Base-by-base conservation (phyloP, 2,797 vertebrate species). In the Protonibea diacanthus region DNA sequence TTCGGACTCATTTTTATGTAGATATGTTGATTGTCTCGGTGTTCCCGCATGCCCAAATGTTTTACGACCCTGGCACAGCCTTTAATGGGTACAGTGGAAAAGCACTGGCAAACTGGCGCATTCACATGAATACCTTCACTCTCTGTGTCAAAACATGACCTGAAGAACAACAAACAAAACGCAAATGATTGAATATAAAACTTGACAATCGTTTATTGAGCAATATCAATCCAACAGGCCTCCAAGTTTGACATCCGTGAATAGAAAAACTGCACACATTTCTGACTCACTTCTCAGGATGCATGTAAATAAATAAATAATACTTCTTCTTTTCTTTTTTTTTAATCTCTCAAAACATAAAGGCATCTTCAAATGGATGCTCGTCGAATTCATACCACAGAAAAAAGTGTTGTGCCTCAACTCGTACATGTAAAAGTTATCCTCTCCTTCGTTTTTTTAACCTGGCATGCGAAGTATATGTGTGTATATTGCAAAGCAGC, bases 261-360 rank as follows among this genome's bases (percentile, higher is more conserved):
- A 84, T 83, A 88, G 56, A 87, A 91, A 38, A 92, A 87, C 73
- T 51, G 57, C 74, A 87, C 62, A 71, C 52, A 42, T 48, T 58
- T 80, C 68, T 42, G 62, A 67, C 62, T 76, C 21, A 62, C 58
- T 49, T 78, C 53, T 63, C 66, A 74, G 62, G 40, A 75, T 66
- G 64, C 71, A 71, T 38, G 25, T 83, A 84, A 87, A 87, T 93
- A 86, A 93, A 92, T 93, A 93, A 93, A 93, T 91, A 89, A 68
- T 83, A 84, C 56, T 69, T 86, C 74, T 83, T 6, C 8, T 33
- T 38, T 2, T 38, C 2, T 82, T 6, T 33, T 33, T 33, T 33
- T 38, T 38, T 2, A 78, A 78, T 78, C 59, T 75, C 74, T 71
- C 56, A 71, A 78, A 86, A 82, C 53, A 85, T 51, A 64, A 78